phyloP scores from a whole-genome alignment of 2,113 vertebrate genomes.

The Peromyscus polionotus region DNA sequence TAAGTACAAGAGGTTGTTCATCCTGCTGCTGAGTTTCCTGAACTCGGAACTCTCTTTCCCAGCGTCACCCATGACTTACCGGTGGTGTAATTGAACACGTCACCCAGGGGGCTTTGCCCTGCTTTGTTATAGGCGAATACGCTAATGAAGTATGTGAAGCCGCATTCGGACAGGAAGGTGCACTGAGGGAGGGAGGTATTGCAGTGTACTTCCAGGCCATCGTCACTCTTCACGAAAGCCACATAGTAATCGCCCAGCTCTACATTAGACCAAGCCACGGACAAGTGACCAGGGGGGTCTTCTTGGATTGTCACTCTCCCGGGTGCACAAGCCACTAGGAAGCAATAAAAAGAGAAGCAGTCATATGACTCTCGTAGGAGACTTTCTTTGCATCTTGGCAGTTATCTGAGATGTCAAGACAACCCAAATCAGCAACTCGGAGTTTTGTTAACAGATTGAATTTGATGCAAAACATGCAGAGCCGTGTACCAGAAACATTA shows the following conservation, averaged over 20 bases:
- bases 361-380: not conserved
- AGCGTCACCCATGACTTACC: slow-evolving; percentile 84
- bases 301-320: slow-evolving; percentile 89
- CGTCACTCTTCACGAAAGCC: slow-evolving; percentile 94
- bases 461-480: not conserved
- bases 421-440: not conserved
- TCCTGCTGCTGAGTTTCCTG: not conserved
- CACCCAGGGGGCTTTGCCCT: slow-evolving; percentile 91
- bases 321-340: slow-evolving; percentile 93
- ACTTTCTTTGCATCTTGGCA: slow-evolving; percentile 36
- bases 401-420: not conserved
- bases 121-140: slow-evolving; percentile 94
- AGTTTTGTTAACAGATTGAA: slow-evolving; percentile 21
- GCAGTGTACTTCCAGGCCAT: slow-evolving; percentile 92
- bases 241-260: slow-evolving; percentile 91
- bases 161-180: slow-evolving; percentile 91
- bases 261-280: slow-evolving; percentile 89
- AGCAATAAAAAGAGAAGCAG: not conserved
- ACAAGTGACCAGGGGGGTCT: slow-evolving; percentile 87
- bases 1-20: not conserved
- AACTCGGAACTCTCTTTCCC: slow-evolving; percentile 6
- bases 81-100: slow-evolving; percentile 93
- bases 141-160: slow-evolving; percentile 93
- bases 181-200: slow-evolving; percentile 92
- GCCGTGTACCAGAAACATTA: not conserved